phyloP scores from a whole-genome alignment of 2,797 vertebrate genomes.

The Galago senegalensis region DNA sequence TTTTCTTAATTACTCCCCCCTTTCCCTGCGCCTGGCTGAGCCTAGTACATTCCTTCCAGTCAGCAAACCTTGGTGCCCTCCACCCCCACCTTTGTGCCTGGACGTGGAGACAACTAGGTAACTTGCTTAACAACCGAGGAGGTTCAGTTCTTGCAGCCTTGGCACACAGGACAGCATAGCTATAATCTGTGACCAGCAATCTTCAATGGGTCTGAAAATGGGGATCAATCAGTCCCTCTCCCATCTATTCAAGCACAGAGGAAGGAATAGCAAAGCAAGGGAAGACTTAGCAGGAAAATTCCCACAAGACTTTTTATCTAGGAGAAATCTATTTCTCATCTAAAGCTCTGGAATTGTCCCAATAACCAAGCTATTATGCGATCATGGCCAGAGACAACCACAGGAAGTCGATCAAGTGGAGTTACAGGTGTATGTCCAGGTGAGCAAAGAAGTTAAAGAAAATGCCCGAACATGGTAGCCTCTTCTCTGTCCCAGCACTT shows the following conservation, averaged over 20 bases:
- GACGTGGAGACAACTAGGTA: background rate
- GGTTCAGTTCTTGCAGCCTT: background rate
- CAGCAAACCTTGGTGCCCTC: background rate
- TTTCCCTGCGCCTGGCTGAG: background rate
- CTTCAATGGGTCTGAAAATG: background rate
- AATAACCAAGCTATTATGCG: too few species aligned
- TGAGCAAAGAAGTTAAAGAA: background rate
- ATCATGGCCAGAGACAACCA: background rate
- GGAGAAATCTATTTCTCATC: background rate
- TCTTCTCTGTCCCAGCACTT: too few species aligned
- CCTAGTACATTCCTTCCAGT: background rate
- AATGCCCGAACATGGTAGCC: background rate
- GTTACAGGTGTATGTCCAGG: background rate
- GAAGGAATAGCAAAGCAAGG: background rate
- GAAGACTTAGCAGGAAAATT: background rate
- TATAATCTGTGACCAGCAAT: rapidly evolving
- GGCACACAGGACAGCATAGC: too few species aligned
- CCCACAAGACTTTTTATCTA: background rate
- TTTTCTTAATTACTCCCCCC: background rate
- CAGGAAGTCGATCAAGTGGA: rapidly evolving
- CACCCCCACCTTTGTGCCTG: background rate
- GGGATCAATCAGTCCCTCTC: too few species aligned
- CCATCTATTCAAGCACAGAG: background rate
- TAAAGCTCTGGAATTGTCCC: background rate
- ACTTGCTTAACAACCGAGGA: background rate